A percentile compares a stretch with the other conserved stretches of the same genome.
phyloP scores from a whole-genome alignment of 2,113 vertebrate genomes.

The Boulengeromyrus knoepffleri region DNA sequence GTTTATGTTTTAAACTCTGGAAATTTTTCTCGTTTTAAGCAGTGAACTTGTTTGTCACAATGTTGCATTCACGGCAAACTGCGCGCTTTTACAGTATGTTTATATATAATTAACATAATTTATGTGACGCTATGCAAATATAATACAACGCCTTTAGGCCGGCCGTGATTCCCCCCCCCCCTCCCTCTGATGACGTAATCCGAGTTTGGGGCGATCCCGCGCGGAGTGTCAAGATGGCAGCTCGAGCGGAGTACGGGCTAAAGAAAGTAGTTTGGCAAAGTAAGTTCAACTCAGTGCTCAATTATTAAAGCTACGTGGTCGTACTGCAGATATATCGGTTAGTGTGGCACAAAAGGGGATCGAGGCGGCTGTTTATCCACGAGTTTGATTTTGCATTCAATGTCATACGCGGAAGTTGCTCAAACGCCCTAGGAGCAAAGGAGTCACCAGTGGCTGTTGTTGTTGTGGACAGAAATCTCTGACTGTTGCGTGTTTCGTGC shows the following conservation, averaged over 20 bases:
- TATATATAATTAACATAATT: not conserved
- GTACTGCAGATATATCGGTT: not conserved
- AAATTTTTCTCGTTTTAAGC: not conserved
- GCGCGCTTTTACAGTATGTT: not conserved
- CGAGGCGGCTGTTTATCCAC: not conserved
- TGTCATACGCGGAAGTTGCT: not conserved
- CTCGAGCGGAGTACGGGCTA: conserved; percentile 54
- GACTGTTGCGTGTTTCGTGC: not conserved
- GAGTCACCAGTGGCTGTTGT: not conserved
- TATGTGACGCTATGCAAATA: not conserved
- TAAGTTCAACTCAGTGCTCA: conserved; percentile 42
- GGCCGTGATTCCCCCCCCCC: not conserved
- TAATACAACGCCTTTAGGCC: not conserved
- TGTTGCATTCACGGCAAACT: not conserved
- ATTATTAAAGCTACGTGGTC: not conserved
- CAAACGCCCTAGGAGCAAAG: not conserved
- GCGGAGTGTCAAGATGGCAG: conserved; percentile 57
- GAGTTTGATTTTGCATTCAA: not conserved
- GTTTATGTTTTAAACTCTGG: not conserved
- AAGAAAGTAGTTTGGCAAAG: conserved; percentile 66
- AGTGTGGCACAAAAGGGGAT: not conserved
- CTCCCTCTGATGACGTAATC: conserved; percentile 30
- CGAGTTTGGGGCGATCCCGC: not conserved
- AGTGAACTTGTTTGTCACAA: not conserved
- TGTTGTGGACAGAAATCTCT: not conserved